Evolutionary conservation across 2,113 vertebrate species (phyloP).

Genomic region (Myrmophylax atrothorax): DNA sequence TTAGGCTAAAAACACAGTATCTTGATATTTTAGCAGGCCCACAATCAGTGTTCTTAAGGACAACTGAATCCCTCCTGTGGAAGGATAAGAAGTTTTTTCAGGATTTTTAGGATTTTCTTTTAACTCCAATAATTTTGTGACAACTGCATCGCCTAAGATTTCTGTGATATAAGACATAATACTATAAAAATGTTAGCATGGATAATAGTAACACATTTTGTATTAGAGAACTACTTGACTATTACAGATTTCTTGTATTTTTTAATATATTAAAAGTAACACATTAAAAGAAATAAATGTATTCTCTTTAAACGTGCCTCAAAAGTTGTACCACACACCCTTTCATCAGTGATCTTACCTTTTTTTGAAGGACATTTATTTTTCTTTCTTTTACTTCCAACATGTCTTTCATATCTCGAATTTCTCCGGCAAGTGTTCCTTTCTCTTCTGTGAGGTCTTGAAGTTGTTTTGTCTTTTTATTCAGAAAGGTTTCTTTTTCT

Average conservation of each 20-base stretch:
- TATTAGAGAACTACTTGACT: background rate
- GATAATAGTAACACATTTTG: background rate
- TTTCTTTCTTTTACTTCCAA: conserved; percentile 98
- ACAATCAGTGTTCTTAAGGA: background rate
- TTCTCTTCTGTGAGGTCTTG: conserved; percentile 99
- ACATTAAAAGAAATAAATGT: background rate
- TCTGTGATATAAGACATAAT: background rate
- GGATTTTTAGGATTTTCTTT: background rate
- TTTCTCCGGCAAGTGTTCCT: conserved; percentile 94
- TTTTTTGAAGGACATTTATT: conserved; percentile 98
- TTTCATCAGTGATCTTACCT: conserved; percentile 75
- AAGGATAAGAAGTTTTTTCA: background rate
- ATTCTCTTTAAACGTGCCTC: background rate
- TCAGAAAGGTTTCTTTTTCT: conserved; percentile 97
- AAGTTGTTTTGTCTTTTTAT: conserved; percentile 98
- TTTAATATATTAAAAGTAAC: background rate
- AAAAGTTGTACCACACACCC: background rate
- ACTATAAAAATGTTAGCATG: background rate
- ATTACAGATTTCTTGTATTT: background rate
- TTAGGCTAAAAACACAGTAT: background rate
- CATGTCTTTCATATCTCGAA: conserved; percentile 99
- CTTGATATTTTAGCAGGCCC: background rate
- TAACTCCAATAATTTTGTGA: background rate
- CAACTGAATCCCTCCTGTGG: background rate
- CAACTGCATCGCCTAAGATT: background rate